A percentile compares a stretch with the other conserved stretches of the same genome.
phyloP scores from a whole-genome alignment of 2,113 vertebrate species.

The Columba janthina region DNA sequence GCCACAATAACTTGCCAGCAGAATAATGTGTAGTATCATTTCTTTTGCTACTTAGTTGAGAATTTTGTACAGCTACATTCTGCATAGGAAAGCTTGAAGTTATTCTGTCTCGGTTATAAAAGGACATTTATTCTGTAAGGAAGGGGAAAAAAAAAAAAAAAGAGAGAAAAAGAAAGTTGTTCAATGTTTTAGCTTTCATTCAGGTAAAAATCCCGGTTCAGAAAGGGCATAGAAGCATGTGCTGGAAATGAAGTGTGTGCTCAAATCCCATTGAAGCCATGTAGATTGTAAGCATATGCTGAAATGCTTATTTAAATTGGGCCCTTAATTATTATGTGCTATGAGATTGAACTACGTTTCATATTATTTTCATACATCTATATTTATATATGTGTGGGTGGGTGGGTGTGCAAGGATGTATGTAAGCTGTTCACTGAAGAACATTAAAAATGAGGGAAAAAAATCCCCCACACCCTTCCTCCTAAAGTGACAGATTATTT shows the following conservation, averaged over 20 bases:
- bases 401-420: conserved; percentile 30
- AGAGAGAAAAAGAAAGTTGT: neutral
- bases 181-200: conserved; percentile 17
- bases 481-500: neutral
- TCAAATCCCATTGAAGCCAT: conserved; percentile 30
- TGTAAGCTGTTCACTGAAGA: conserved; percentile 27
- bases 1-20: neutral
- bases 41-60: neutral
- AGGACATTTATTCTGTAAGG: neutral
- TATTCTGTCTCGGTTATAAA: neutral
- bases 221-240: neutral
- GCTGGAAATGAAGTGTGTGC: conserved; percentile 40
- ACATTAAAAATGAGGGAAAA: neutral
- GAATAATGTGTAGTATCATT: neutral
- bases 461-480: neutral
- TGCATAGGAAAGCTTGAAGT: neutral
- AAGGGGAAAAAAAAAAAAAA: rapidly evolving
- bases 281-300: conserved; percentile 55
- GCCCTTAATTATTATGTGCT: conserved; percentile 60
- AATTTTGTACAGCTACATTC: neutral
- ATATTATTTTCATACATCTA: conserved; percentile 40
- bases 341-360: conserved; percentile 11
- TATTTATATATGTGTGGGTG: conserved; percentile 3
- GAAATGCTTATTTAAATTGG: conserved; percentile 59
- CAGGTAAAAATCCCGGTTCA: conserved; percentile 27